Conservation (phyloP, 2,113 vertebrate genomes). For the Lophura nycthemera region DNA sequence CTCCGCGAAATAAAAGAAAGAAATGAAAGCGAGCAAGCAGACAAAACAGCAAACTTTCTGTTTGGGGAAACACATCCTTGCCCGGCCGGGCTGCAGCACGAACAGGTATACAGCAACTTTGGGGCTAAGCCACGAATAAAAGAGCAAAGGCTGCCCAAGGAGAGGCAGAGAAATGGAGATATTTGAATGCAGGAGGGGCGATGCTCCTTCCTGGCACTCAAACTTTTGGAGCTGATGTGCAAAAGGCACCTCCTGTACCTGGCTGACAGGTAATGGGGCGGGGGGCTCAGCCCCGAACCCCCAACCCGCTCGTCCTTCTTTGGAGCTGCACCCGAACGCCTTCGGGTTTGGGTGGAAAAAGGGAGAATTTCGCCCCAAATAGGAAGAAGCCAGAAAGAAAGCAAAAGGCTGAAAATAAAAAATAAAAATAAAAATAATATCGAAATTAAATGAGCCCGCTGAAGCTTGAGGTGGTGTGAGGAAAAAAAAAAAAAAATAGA, state of each 20-base stretch:
- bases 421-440: neutral
- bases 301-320: slow-evolving; percentile 60
- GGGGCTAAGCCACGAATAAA: slow-evolving; percentile 67
- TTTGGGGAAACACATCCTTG: slow-evolving; percentile 76
- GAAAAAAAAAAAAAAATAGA: slow-evolving; percentile 35
- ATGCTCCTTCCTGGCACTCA: slow-evolving; percentile 33
- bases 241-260: slow-evolving; percentile 83
- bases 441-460: slow-evolving; percentile 24
- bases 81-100: slow-evolving; percentile 69
- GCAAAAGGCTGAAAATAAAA: neutral
- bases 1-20: slow-evolving; percentile 81
- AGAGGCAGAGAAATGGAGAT: neutral
- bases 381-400: slow-evolving; percentile 15
- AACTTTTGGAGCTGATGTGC: slow-evolving; percentile 71
- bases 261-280: slow-evolving; percentile 83
- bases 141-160: neutral
- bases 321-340: slow-evolving; percentile 49
- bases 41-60: slow-evolving; percentile 82
- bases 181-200: fast-evolving
- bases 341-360: slow-evolving; percentile 51
- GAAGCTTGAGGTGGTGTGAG: neutral
- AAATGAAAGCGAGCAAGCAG: slow-evolving; percentile 83
- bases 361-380: neutral
- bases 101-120: slow-evolving; percentile 84
- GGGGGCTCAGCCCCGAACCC: slow-evolving; percentile 46